Conservation (phyloP, 2,113 vertebrate species). For the Mustela nigripes region DNA sequence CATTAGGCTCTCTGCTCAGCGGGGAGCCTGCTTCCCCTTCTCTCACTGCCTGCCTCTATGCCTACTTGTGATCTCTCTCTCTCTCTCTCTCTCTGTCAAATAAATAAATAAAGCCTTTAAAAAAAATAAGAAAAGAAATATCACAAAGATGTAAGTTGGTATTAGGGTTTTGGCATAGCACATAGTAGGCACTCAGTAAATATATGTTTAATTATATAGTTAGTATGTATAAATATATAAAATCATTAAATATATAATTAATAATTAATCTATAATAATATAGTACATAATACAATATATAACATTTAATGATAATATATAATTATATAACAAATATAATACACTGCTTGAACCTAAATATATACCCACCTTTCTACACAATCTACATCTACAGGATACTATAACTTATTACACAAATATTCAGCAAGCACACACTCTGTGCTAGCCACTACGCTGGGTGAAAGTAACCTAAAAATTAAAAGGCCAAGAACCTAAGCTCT, state of each 20-base stretch:
- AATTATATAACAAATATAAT: background rate
- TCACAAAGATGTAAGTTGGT: background rate
- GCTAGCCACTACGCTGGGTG: background rate
- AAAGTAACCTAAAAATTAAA: background rate
- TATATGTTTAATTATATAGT: background rate
- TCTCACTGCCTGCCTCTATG: too few species aligned
- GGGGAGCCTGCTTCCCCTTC: too few species aligned
- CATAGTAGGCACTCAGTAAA: background rate
- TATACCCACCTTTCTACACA: background rate
- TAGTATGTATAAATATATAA: background rate
- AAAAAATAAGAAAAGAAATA: background rate
- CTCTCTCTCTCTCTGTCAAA: too few species aligned
- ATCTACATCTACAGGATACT: background rate
- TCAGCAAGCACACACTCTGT: accelerated
- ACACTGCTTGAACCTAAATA: background rate
- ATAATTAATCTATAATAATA: background rate
- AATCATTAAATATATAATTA: background rate
- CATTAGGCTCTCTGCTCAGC: too few species aligned
- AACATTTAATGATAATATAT: background rate
- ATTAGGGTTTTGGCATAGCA: background rate
- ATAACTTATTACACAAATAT: background rate
- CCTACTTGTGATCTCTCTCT: too few species aligned
- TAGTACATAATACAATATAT: background rate
- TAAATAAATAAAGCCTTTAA: background rate
- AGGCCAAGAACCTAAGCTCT: background rate